Evolutionary conservation across 2,888 invertebrate species (phyloP).

Genomic region (Pogonocherus hispidulus): DNA sequence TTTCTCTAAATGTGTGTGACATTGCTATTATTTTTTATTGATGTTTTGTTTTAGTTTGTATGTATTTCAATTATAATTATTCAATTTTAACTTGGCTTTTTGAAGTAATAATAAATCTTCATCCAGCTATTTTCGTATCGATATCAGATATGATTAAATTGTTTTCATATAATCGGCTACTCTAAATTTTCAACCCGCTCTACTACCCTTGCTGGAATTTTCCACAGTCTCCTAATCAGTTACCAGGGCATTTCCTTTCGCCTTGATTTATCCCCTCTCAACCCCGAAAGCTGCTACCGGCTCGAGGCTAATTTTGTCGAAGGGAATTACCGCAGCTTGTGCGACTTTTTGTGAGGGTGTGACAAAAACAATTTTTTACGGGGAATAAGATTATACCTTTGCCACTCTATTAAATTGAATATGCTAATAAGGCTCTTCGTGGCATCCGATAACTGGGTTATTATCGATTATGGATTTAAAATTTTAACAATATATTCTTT

Average conservation of each 20-base stretch:
- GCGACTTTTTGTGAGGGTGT: background rate
- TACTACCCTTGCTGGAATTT: background rate
- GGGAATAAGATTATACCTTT: conserved; percentile 20
- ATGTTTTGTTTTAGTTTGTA: too few species aligned
- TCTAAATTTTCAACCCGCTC: background rate
- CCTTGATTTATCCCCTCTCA: conserved; percentile 14
- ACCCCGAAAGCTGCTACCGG: background rate
- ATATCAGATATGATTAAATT: too few species aligned
- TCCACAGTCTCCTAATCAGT: conserved; percentile 7
- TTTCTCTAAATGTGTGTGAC: too few species aligned
- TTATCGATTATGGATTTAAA: background rate
- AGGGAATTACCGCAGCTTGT: conserved; percentile 10
- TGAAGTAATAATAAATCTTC: too few species aligned
- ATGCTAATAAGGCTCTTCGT: background rate
- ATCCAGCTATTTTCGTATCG: too few species aligned
- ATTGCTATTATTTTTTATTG: too few species aligned
- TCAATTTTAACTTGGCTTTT: too few species aligned
- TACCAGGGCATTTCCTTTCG: conserved; percentile 11
- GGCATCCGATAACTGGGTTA: background rate
- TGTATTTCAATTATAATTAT: too few species aligned
- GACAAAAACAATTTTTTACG: conserved; percentile 22
- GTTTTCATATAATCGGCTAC: too few species aligned
- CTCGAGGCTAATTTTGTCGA: conserved; percentile 9
- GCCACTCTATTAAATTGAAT: conserved; percentile 22
- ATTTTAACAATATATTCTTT: too few species aligned